These are phyloP conservation scores for Drosophila histrio DNA, from an alignment of 2,888 invertebrate species.

Conservation along the genomic window DNA sequence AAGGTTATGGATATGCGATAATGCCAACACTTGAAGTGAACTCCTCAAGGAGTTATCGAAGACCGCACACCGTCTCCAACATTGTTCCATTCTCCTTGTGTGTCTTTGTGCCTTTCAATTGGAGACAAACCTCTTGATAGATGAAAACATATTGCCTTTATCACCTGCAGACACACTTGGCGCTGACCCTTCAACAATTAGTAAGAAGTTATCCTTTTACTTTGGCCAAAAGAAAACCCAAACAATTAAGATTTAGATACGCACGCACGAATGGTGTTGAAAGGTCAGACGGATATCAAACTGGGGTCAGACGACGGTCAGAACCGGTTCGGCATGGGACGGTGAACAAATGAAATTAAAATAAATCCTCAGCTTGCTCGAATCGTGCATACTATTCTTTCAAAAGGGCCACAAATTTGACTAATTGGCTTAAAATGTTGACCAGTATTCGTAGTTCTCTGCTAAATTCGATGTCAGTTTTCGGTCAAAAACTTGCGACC, in stretches of 20 bases:
- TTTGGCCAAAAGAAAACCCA: constrained; percentile 18
- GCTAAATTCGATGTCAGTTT: constrained; percentile 32
- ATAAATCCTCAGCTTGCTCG: constrained; percentile 23
- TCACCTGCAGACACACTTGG: constrained; percentile 54
- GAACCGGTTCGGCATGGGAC: constrained; percentile 35
- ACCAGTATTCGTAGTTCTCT: constrained; percentile 5
- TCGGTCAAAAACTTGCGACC: constrained; percentile 30
- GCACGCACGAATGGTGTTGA: constrained; percentile 48
- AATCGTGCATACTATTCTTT: constrained; percentile 31
- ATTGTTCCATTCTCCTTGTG: background rate
- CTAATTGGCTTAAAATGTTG: constrained; percentile 63
- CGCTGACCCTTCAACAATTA: constrained; percentile 38
- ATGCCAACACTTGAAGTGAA: constrained; percentile 33
- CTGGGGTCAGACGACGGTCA: constrained; percentile 27
- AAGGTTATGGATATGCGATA: constrained; percentile 33
- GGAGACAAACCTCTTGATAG: constrained; percentile 33
- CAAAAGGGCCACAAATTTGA: constrained; percentile 56
- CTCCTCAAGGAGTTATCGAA: constrained; percentile 24
- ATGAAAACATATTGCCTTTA: constrained; percentile 62
- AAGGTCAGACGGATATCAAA: constrained; percentile 43
- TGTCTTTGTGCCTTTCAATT: constrained; percentile 41
- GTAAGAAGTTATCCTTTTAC: constrained; percentile 56
- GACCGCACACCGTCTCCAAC: constrained; percentile 39
- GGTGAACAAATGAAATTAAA: constrained; percentile 18
- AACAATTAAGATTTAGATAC: constrained; percentile 69